These are phyloP conservation scores for Dynastes tityus DNA, from an alignment of 2,888 invertebrate species.

Conservation along the genomic window DNA sequence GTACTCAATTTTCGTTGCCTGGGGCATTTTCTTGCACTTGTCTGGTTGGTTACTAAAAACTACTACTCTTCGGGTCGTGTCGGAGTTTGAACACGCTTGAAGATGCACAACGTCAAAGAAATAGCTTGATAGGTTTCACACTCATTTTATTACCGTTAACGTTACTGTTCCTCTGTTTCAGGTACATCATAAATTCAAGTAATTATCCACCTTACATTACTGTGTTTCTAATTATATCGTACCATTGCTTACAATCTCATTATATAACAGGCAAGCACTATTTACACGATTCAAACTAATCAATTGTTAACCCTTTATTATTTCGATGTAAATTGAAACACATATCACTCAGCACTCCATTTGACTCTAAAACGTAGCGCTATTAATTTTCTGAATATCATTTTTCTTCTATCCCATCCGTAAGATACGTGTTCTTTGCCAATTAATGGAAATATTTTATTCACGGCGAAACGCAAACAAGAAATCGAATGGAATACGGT, in stretches of 20 bases:
- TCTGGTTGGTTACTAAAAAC: too few species aligned
- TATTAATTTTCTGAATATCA: slow-evolving; percentile 16
- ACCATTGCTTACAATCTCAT: background rate
- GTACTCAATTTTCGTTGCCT: too few species aligned
- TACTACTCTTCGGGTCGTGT: too few species aligned
- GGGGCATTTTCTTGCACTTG: too few species aligned
- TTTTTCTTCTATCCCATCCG: background rate
- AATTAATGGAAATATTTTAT: slow-evolving; percentile 40
- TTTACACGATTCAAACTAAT: background rate
- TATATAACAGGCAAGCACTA: background rate
- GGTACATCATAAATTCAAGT: too few species aligned
- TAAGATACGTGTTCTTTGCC: slow-evolving; percentile 13
- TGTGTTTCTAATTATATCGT: too few species aligned
- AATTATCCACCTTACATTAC: too few species aligned
- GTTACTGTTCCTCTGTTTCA: too few species aligned
- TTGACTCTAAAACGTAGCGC: background rate
- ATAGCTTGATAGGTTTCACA: too few species aligned
- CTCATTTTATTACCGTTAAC: too few species aligned
- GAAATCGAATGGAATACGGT: slow-evolving; percentile 31
- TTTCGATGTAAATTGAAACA: background rate
- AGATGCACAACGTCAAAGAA: too few species aligned
- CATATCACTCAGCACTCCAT: background rate
- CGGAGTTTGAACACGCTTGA: too few species aligned
- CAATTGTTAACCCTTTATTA: background rate
- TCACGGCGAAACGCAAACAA: slow-evolving; percentile 35